Evolutionary conservation across 2,888 invertebrate genomes (phyloP).

Genomic region (Protodeltote pygarga): DNA sequence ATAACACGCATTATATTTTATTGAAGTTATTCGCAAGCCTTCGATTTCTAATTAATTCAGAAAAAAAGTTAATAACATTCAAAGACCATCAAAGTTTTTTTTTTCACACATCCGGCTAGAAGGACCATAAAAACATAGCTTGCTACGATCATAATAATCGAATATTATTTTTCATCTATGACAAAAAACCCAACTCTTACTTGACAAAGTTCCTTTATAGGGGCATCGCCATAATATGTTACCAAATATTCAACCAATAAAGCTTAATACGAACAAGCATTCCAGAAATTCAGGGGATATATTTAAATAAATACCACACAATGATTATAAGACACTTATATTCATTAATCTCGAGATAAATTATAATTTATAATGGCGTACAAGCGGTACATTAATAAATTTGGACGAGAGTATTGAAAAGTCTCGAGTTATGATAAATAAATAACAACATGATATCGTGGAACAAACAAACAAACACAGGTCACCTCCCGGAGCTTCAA

Average conservation of each 20-base stretch:
- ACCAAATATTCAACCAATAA: constrained; percentile 59
- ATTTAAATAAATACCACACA: constrained; percentile 65
- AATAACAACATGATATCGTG: constrained; percentile 73
- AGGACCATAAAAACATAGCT: constrained; percentile 17
- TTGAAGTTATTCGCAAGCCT: constrained; percentile 1
- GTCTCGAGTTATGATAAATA: constrained; percentile 76
- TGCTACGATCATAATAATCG: constrained; percentile 17
- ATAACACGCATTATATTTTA: constrained; percentile 14
- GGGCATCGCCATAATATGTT: constrained; percentile 51
- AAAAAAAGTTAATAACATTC: constrained; percentile 14
- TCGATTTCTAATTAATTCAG: constrained; percentile 16
- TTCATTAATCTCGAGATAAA: constrained; percentile 75
- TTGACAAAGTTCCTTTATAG: constrained; percentile 20
- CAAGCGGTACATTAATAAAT: constrained; percentile 71
- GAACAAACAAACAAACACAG: constrained; percentile 73
- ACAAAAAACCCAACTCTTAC: constrained; percentile 26
- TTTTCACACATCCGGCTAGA: constrained; percentile 29
- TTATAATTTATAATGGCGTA: constrained; percentile 76
- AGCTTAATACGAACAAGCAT: constrained; percentile 64
- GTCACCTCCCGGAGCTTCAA: constrained; percentile 70
- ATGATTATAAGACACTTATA: constrained; percentile 73
- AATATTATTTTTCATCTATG: constrained; percentile 38
- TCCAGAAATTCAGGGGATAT: constrained; percentile 66
- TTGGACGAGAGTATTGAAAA: constrained; percentile 77
- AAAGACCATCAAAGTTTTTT: constrained; percentile 14